Percentiles rank a stretch among this genome's conserved stretches.
phyloP scores from a whole-genome alignment of 2,113 vertebrate genomes.

The Upupa epops region DNA sequence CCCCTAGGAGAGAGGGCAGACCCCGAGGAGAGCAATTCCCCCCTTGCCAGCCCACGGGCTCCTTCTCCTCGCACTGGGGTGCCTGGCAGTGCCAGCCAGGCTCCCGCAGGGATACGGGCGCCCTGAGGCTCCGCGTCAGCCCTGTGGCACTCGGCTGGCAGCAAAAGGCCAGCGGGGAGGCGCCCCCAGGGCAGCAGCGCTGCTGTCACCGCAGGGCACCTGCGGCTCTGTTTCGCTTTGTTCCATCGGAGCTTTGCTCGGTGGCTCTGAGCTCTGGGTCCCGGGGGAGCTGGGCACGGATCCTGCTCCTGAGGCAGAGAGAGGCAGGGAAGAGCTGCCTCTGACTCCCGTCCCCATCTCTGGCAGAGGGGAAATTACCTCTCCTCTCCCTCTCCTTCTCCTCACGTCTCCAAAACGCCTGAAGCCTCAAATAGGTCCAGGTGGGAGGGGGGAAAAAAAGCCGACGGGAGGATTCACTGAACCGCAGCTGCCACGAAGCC shows the following conservation, averaged over 20 bases:
- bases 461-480: slow-evolving; percentile 5
- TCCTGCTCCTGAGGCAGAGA: background rate
- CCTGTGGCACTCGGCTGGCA: fast-evolving
- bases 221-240: background rate
- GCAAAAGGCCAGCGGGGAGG: fast-evolving
- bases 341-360: background rate
- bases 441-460: background rate
- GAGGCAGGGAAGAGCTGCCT: fast-evolving
- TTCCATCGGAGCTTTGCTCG: background rate
- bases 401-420: background rate
- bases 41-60: fast-evolving
- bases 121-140: background rate
- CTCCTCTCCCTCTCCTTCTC: background rate
- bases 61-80: fast-evolving
- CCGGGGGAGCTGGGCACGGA: background rate
- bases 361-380: background rate
- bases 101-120: background rate
- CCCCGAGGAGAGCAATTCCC: background rate
- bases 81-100: background rate
- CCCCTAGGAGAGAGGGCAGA: background rate
- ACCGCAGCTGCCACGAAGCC: background rate
- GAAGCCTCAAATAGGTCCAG: background rate
- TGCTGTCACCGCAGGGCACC: background rate
- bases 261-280: background rate
- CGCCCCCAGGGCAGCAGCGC: background rate